Conservation (phyloP, 1,140 invertebrate species). For the Battus philenor region DNA sequence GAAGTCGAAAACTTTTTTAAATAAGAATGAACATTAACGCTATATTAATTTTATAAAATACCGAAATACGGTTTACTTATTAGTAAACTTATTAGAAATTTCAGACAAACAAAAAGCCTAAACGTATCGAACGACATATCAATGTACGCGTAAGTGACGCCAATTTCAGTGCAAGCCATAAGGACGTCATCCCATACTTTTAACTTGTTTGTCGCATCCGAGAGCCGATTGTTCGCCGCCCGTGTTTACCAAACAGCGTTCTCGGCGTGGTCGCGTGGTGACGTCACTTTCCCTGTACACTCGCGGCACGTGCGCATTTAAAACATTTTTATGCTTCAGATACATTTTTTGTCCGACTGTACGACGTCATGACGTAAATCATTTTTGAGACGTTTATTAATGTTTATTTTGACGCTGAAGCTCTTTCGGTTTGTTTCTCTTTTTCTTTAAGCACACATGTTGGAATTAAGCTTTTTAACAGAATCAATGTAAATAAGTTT, state of each 20-base stretch:
- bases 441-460: too few species aligned
- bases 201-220: conserved; percentile 37
- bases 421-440: too few species aligned
- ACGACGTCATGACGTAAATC: conserved; percentile 7
- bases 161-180: not conserved
- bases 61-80: too few species aligned
- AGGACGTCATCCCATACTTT: conserved; percentile 27
- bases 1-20: too few species aligned
- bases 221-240: conserved; percentile 31
- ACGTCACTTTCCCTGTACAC: conserved; percentile 30
- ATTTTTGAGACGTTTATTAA: conserved; percentile 12
- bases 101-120: too few species aligned
- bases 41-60: too few species aligned
- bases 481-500: too few species aligned
- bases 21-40: too few species aligned
- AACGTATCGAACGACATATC: too few species aligned
- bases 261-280: conserved; percentile 24
- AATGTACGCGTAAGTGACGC: conserved; percentile 3
- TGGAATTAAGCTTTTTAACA: too few species aligned
- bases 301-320: conserved; percentile 21
- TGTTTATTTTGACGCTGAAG: conserved; percentile 9
- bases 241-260: conserved; percentile 44
- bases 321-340: conserved; percentile 10
- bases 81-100: too few species aligned
- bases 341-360: conserved; percentile 3